phyloP scores from a whole-genome alignment of 2,888 invertebrate species.

The Dolichopus griseipennis region DNA sequence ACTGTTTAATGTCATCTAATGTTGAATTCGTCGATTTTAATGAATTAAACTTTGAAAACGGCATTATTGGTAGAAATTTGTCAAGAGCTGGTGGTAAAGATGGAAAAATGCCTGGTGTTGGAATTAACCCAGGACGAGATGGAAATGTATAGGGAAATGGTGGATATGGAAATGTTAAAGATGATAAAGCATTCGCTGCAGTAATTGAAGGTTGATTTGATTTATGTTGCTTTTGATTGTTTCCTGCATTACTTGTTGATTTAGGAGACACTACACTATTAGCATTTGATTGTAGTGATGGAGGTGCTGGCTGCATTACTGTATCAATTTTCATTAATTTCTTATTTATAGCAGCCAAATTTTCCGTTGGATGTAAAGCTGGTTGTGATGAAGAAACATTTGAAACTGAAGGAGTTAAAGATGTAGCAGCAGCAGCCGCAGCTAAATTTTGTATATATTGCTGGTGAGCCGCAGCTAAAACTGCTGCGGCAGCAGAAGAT shows the following conservation, averaged over 20 bases:
- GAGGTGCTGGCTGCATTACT: constrained; percentile 29
- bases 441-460: constrained; percentile 14
- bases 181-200: constrained; percentile 12
- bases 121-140: constrained; percentile 50
- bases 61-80: constrained; percentile 21
- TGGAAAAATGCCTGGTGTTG: constrained; percentile 48
- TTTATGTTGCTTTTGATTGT: not conserved
- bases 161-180: constrained; percentile 35
- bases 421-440: constrained; percentile 12
- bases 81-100: constrained; percentile 14
- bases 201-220: constrained; percentile 12
- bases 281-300: constrained; percentile 24
- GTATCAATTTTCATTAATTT: constrained; percentile 44
- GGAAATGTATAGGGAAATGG: constrained; percentile 41
- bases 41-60: constrained; percentile 19
- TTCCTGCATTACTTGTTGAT: constrained; percentile 1
- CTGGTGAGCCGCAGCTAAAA: not conserved
- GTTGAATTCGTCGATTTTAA: constrained; percentile 1
- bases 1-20: not conserved
- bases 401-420: constrained; percentile 13
- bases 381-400: not conserved
- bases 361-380: constrained; percentile 23
- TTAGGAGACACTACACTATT: constrained; percentile 17
- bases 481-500: not conserved
- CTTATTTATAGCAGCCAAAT: constrained; percentile 35